These are phyloP conservation scores for Typhlomys cinereus DNA, from an alignment of 2,113 vertebrate genomes.

Conservation along the genomic window DNA sequence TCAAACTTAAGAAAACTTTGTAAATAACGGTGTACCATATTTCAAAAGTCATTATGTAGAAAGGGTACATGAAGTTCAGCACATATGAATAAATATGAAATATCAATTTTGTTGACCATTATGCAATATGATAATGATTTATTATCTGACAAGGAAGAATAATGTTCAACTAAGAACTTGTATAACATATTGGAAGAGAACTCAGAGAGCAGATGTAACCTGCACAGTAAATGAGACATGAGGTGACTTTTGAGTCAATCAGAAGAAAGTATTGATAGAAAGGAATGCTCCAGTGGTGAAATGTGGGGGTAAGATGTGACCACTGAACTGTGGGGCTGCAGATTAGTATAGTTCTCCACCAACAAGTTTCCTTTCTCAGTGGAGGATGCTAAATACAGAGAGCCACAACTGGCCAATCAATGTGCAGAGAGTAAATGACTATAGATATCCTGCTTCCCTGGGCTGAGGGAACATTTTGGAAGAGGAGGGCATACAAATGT, in stretches of 20 bases:
- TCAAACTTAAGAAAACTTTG: not conserved
- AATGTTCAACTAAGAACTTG: conserved; percentile 13
- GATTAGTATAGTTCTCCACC: no score
- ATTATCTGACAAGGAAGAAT: not conserved
- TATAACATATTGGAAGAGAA: not conserved
- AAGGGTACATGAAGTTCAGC: not conserved
- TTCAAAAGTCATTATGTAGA: not conserved
- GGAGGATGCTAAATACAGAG: no score
- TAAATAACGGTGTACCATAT: not conserved
- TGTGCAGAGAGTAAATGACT: no score
- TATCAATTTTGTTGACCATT: conserved; percentile 3
- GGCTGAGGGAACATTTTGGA: no score
- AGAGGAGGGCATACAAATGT: no score
- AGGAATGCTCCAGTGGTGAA: no score
- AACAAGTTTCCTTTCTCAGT: no score
- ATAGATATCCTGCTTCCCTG: no score
- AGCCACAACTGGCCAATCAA: no score
- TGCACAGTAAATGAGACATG: not conserved
- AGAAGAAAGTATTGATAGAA: not conserved
- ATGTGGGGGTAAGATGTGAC: no score
- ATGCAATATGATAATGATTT: not conserved
- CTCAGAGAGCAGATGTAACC: conserved; percentile 12
- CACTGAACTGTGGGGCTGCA: no score
- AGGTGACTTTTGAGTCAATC: not conserved
- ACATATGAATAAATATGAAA: not conserved